A percentile compares a stretch with the other conserved stretches of the same genome.
Evolutionary conservation across 2,113 vertebrate genomes (phyloP).

Genomic region (Mus pahari): DNA sequence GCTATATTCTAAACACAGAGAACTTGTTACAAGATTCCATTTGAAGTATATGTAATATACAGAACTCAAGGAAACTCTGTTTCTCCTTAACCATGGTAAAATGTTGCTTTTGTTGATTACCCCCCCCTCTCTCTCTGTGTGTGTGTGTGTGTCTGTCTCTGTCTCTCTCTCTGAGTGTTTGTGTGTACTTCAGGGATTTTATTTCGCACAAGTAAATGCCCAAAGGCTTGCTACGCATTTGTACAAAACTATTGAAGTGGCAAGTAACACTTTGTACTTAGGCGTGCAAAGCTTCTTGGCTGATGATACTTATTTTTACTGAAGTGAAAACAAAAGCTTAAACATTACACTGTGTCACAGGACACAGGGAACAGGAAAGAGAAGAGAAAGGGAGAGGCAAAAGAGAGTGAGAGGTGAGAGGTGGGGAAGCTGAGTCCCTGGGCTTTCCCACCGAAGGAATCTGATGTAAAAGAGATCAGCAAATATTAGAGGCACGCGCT

Average conservation of each 20-base stretch:
- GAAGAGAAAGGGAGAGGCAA: not conserved
- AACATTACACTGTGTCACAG: not conserved
- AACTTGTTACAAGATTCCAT: not conserved
- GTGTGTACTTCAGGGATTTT: not conserved
- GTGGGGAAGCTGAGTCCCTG: not conserved
- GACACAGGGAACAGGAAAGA: no score
- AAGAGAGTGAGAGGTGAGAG: not conserved
- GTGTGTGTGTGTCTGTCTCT: no score
- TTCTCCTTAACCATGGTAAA: not conserved
- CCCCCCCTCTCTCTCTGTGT: no score
- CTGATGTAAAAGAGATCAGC: not conserved
- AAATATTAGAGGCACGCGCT: not conserved
- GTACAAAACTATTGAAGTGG: not conserved
- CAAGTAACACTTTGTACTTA: not conserved
- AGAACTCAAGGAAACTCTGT: not conserved
- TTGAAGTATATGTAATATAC: not conserved
- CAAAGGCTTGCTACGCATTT: not conserved
- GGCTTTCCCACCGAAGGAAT: not conserved
- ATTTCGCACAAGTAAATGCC: not conserved
- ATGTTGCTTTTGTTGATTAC: not conserved
- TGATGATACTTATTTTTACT: not conserved
- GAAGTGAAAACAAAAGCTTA: not conserved
- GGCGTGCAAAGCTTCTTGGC: not conserved
- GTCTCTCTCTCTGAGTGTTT: not conserved
- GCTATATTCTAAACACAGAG: not conserved